These are phyloP conservation scores for Mastacembelus armatus DNA, from an alignment of 2,797 vertebrate genomes.

Conservation along the genomic window DNA sequence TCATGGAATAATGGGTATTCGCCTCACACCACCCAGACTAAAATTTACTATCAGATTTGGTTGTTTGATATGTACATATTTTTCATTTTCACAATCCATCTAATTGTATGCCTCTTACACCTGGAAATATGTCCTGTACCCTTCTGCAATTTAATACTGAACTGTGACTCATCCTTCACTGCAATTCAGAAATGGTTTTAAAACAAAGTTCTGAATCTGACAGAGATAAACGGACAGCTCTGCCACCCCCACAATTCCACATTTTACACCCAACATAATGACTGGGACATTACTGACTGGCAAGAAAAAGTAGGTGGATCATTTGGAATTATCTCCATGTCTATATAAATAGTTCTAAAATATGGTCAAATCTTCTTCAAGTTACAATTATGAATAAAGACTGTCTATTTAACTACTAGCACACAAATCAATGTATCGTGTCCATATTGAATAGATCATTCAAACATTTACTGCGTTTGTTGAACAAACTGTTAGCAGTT, in stretches of 20 bases:
- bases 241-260: background rate
- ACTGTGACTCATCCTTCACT: background rate
- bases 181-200: conserved; percentile 3
- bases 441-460: too few species aligned
- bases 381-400: too few species aligned
- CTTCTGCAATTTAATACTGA: conserved; percentile 22
- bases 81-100: conserved; percentile 7
- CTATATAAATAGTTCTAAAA: too few species aligned
- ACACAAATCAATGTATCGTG: too few species aligned
- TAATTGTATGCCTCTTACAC: conserved; percentile 3
- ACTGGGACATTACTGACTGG: background rate
- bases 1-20: background rate
- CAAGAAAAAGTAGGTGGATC: too few species aligned
- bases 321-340: too few species aligned
- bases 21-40: background rate
- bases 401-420: too few species aligned
- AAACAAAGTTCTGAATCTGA: conserved; percentile 7
- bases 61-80: background rate
- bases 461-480: too few species aligned
- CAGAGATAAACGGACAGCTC: background rate
- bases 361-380: too few species aligned
- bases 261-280: conserved; percentile 2
- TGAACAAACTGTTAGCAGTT: too few species aligned
- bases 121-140: background rate
- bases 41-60: background rate